Percentiles rank a stretch among this genome's conserved stretches.
phyloP scores from a whole-genome alignment of 1,140 invertebrate genomes.

The Zaprionus inermis region DNA sequence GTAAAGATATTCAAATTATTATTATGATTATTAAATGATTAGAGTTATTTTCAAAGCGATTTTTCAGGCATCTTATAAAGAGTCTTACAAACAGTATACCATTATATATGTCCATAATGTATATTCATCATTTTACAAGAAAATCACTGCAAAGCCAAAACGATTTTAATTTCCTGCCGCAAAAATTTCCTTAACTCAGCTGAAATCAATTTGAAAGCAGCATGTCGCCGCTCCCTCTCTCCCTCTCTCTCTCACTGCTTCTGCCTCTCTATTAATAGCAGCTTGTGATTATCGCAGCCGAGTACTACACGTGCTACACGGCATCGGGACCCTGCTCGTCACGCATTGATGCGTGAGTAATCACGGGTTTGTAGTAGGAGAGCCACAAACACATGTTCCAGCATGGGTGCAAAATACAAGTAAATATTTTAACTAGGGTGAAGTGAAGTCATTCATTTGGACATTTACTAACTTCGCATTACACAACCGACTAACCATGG shows the following conservation, averaged over 20 bases:
- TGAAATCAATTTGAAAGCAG: background rate
- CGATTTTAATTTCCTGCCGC: conserved; percentile 5
- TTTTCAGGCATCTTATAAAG: background rate
- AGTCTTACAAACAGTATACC: background rate
- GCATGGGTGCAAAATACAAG: conserved; percentile 61
- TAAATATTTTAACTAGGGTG: conserved; percentile 79
- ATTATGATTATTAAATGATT: too few species aligned
- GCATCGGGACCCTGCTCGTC: background rate
- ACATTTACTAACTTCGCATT: conserved; percentile 80
- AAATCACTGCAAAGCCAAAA: background rate
- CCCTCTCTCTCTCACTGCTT: background rate
- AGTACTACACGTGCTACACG: conserved; percentile 20
- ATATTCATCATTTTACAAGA: background rate
- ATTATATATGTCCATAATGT: background rate
- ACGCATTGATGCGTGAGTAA: conserved; percentile 74
- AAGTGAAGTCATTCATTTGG: conserved; percentile 81
- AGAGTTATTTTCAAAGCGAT: too few species aligned
- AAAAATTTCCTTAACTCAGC: background rate
- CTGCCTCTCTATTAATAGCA: conserved; percentile 1
- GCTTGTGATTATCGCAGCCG: conserved; percentile 16
- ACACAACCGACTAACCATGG: conserved; percentile 74
- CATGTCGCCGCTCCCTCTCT: background rate
- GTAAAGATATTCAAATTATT: too few species aligned
- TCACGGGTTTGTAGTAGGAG: conserved; percentile 46
- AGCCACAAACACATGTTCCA: conserved; percentile 74